Percentiles rank a stretch among this genome's conserved stretches.
Conservation (phyloP, 2,888 invertebrate genomes). For the Alloscopus bannaensis region DNA sequence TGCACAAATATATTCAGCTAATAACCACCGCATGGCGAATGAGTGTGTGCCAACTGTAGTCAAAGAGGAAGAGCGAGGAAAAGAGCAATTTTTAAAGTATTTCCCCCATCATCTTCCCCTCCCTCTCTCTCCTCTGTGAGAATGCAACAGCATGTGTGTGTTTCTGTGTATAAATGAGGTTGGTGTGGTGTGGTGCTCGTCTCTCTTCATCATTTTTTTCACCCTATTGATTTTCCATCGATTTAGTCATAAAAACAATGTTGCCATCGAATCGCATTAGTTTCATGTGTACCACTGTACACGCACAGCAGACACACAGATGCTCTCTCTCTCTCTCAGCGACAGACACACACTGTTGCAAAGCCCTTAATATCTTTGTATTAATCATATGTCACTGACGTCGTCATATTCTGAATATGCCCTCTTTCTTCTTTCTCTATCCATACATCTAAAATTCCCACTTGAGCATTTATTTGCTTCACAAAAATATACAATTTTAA, state of each 20-base stretch:
- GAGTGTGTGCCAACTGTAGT: too few species aligned
- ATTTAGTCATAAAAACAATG: slow-evolving; percentile 31
- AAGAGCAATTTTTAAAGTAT: too few species aligned
- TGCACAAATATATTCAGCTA: too few species aligned
- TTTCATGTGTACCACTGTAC: too few species aligned
- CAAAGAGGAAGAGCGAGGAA: too few species aligned
- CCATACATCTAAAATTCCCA: background rate
- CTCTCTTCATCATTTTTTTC: background rate
- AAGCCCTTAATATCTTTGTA: slow-evolving; percentile 39
- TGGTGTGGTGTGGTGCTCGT: too few species aligned
- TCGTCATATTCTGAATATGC: background rate
- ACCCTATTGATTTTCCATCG: slow-evolving; percentile 55
- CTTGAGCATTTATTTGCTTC: background rate
- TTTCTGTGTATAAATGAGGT: too few species aligned
- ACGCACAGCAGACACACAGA: slow-evolving; percentile 27
- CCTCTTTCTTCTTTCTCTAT: slow-evolving; percentile 1
- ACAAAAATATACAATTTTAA: too few species aligned
- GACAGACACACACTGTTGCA: slow-evolving; percentile 35
- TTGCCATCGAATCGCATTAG: background rate
- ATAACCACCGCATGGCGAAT: too few species aligned
- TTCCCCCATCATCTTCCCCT: too few species aligned
- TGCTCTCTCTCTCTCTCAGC: slow-evolving; percentile 21
- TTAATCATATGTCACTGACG: slow-evolving; percentile 48
- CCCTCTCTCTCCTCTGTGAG: background rate
- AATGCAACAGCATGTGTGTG: background rate